phyloP scores from a whole-genome alignment of 2,113 vertebrate species.

The Pelmatolapia mariae region DNA sequence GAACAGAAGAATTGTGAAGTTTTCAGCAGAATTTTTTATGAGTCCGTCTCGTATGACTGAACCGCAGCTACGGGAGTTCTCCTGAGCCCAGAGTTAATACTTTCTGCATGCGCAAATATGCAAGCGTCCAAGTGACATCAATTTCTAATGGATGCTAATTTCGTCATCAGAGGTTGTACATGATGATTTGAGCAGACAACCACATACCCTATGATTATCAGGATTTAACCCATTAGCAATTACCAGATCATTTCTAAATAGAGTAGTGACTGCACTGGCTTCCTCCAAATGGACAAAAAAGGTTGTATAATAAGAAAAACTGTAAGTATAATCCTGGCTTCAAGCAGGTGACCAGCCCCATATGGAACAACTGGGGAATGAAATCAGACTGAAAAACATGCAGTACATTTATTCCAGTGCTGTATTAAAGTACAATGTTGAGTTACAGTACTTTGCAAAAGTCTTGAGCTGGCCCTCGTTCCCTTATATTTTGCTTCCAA shows the following conservation, averaged over 20 bases:
- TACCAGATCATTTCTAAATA: neutral
- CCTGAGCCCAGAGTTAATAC: neutral
- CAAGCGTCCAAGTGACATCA: neutral
- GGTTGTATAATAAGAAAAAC: neutral
- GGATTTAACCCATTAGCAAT: neutral
- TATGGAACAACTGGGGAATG: neutral
- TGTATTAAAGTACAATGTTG: neutral
- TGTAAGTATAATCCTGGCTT: neutral
- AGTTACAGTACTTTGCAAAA: neutral
- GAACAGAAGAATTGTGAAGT: neutral
- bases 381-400: neutral
- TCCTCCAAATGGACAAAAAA: neutral
- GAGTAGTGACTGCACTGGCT: neutral
- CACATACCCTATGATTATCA: neutral
- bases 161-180: neutral
- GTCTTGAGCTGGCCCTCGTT: neutral
- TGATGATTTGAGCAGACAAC: neutral
- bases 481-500: neutral
- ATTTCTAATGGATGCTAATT: neutral
- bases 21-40: neutral
- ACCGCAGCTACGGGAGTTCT: neutral
- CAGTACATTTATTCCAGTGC: neutral
- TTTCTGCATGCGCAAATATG: neutral
- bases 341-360: neutral
- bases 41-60: neutral